phyloP scores from a whole-genome alignment of 2,888 invertebrate species.

The Ceraclea dissimilis region DNA sequence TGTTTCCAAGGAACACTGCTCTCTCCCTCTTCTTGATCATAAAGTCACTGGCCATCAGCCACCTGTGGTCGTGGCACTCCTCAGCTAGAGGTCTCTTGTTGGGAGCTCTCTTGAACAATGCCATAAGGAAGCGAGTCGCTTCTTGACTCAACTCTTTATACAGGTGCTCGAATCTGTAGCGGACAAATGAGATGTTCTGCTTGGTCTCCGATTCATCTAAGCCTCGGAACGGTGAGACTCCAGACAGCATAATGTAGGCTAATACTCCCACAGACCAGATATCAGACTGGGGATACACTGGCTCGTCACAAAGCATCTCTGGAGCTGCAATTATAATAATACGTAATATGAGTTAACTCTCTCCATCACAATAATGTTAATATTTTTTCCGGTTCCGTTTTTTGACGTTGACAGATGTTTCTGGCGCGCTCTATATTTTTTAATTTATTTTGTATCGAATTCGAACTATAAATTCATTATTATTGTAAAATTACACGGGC shows the following conservation, averaged over 20 bases:
- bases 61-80: slow-evolving; percentile 93
- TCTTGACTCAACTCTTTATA: slow-evolving; percentile 93
- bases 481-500: too few relatives aligned
- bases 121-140: slow-evolving; percentile 89
- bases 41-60: slow-evolving; percentile 87
- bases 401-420: too few relatives aligned
- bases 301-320: slow-evolving; percentile 81
- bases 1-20: slow-evolving; percentile 75
- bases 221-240: slow-evolving; percentile 86
- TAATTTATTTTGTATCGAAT: too few relatives aligned
- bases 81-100: slow-evolving; percentile 91
- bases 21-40: slow-evolving; percentile 89
- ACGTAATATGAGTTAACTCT: neutral
- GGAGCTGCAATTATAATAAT: slow-evolving; percentile 54
- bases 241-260: slow-evolving; percentile 86
- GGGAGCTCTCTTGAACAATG: slow-evolving; percentile 89
- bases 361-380: neutral
- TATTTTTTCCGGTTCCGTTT: too few relatives aligned
- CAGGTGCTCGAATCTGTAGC: slow-evolving; percentile 89
- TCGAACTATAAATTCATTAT: too few relatives aligned
- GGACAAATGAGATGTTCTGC: slow-evolving; percentile 85
- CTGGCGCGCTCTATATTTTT: too few relatives aligned
- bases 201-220: slow-evolving; percentile 74
- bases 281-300: slow-evolving; percentile 84
- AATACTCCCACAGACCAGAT: slow-evolving; percentile 94